phyloP scores from a whole-genome alignment of 1,140 invertebrate species.

The Drosophila pachea region DNA sequence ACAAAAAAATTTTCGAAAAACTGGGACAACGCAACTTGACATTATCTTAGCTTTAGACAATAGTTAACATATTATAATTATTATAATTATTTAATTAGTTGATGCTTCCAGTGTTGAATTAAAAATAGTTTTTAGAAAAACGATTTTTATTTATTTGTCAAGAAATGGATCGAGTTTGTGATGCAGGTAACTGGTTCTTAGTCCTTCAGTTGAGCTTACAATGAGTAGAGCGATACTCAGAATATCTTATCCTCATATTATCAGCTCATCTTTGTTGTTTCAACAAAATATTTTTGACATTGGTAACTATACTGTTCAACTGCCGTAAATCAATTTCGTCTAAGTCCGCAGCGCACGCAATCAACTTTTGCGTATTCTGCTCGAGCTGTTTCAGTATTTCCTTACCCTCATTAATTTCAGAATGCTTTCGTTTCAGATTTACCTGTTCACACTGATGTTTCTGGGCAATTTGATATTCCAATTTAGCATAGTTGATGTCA shows the following conservation, averaged over 20 bases:
- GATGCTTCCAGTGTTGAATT: background rate
- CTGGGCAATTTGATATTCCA: background rate
- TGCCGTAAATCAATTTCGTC: constrained; percentile 27
- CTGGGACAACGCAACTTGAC: constrained; percentile 48
- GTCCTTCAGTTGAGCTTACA: too few species aligned
- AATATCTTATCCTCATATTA: background rate
- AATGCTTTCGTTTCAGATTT: constrained; percentile 22
- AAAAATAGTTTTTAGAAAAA: background rate
- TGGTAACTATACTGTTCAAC: constrained; percentile 20
- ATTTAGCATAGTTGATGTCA: background rate
- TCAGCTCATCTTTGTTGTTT: background rate
- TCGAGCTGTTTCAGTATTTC: constrained; percentile 36
- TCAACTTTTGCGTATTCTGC: constrained; percentile 8
- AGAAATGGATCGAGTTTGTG: too few species aligned
- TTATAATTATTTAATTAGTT: constrained; percentile 18
- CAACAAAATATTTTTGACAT: constrained; percentile 14
- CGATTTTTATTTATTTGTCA: background rate
- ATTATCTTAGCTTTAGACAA: constrained; percentile 10
- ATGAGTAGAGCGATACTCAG: too few species aligned
- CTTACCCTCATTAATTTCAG: constrained; percentile 10
- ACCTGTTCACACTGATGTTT: constrained; percentile 2
- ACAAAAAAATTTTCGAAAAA: constrained; percentile 47
- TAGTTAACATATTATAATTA: constrained; percentile 1
- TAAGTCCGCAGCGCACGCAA: background rate
- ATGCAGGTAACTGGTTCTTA: too few species aligned